Evolutionary conservation across 2,797 vertebrate genomes (phyloP).

Genomic region (Merluccius polli): DNA sequence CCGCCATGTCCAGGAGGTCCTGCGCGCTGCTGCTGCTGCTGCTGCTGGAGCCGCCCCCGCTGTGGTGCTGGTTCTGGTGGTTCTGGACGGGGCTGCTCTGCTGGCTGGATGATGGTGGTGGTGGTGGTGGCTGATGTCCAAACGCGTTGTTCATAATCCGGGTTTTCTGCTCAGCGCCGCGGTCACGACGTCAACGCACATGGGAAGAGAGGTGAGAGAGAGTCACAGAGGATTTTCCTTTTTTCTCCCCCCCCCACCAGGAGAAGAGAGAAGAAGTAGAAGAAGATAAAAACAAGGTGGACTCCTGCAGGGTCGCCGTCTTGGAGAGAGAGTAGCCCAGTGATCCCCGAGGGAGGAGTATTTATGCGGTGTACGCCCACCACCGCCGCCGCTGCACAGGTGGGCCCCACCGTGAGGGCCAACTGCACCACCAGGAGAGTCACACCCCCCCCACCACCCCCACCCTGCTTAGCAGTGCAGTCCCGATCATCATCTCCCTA

Average conservation of each 20-base stretch:
- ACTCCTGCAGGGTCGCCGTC: conserved; percentile 39
- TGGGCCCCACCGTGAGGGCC: conserved; percentile 56
- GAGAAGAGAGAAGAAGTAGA: too few species aligned
- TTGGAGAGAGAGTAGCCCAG: conserved; percentile 61
- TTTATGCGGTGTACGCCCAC: conserved; percentile 64
- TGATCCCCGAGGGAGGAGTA: conserved; percentile 58
- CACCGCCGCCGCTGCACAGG: conserved; percentile 50
- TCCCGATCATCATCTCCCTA: conserved; percentile 46
- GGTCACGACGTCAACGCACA: conserved; percentile 38
- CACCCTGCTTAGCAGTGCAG: too few species aligned
- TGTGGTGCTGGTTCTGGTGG: neutral
- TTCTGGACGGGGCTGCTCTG: conserved; percentile 61
- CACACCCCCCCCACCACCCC: conserved; percentile 59
- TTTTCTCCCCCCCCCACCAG: too few species aligned
- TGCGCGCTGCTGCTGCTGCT: conserved; percentile 53
- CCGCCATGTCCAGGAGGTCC: conserved; percentile 72
- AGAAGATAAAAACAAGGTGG: conserved; percentile 27
- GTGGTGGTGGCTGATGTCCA: conserved; percentile 77
- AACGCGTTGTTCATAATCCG: conserved; percentile 79
- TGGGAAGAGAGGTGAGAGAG: conserved; percentile 25
- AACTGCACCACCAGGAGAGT: conserved; percentile 37
- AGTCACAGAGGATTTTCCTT: conserved; percentile 7
- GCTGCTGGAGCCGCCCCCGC: too few species aligned
- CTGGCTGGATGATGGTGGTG: conserved; percentile 62
- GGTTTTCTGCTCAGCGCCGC: neutral